Conservation (phyloP, 2,888 invertebrate species). For the Drosophila testacea region DNA sequence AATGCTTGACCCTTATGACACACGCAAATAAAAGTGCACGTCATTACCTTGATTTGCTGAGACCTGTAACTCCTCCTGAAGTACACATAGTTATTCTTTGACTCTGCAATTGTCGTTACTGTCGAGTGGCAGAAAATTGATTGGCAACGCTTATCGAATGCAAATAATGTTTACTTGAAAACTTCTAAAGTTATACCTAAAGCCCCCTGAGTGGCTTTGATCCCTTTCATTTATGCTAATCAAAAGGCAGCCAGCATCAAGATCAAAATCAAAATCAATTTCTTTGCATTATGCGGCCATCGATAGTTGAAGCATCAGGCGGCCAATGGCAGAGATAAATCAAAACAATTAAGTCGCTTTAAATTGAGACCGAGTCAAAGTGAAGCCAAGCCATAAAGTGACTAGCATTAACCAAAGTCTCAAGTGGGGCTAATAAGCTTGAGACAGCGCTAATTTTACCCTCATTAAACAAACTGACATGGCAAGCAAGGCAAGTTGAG, state of each 20-base stretch:
- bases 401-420: slow-evolving; percentile 76
- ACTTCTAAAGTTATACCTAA: slow-evolving; percentile 15
- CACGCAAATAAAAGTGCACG: slow-evolving; percentile 76
- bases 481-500: slow-evolving; percentile 53
- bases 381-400: slow-evolving; percentile 68
- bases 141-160: slow-evolving; percentile 48
- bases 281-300: slow-evolving; percentile 37
- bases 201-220: slow-evolving; percentile 32
- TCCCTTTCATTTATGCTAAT: slow-evolving; percentile 62
- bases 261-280: slow-evolving; percentile 52
- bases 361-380: slow-evolving; percentile 60
- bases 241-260: slow-evolving; percentile 25
- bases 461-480: slow-evolving; percentile 81
- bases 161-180: slow-evolving; percentile 33
- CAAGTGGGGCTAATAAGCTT: slow-evolving; percentile 80
- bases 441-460: slow-evolving; percentile 81
- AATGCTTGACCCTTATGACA: slow-evolving; percentile 56
- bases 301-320: slow-evolving; percentile 53
- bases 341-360: slow-evolving; percentile 78
- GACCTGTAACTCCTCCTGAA: slow-evolving; percentile 25
- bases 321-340: slow-evolving; percentile 61
- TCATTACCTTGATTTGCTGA: slow-evolving; percentile 75
- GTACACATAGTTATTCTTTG: slow-evolving; percentile 3
- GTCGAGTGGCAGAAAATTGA: slow-evolving; percentile 50
- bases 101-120: slow-evolving; percentile 8